phyloP scores from a whole-genome alignment of 2,113 vertebrate genomes.

The Oryzias melastigma region DNA sequence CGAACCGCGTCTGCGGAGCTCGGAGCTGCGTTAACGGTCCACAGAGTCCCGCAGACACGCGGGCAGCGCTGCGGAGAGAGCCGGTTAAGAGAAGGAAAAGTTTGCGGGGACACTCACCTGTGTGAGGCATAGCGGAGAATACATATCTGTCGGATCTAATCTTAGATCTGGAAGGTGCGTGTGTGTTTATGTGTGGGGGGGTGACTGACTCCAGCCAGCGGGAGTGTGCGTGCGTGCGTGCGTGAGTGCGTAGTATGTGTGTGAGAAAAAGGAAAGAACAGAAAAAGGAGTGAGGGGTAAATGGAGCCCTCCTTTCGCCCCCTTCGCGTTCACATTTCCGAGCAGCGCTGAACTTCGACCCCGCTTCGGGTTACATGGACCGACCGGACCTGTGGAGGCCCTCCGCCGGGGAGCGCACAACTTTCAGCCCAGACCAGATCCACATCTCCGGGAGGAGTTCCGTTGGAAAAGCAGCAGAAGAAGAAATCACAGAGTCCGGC shows the following conservation, averaged over 20 bases:
- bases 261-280: slow-evolving; percentile 53
- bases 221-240: slow-evolving; percentile 41
- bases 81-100: slow-evolving; percentile 18
- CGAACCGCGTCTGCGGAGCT: too few species aligned
- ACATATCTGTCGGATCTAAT: slow-evolving; percentile 86
- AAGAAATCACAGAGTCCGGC: not conserved
- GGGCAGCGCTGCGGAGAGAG: slow-evolving; percentile 5
- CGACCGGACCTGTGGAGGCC: slow-evolving; percentile 84
- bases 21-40: too few species aligned
- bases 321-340: slow-evolving; percentile 96
- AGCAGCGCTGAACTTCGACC: slow-evolving; percentile 93
- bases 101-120: slow-evolving; percentile 83
- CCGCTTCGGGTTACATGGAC: slow-evolving; percentile 87
- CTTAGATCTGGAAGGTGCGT: slow-evolving; percentile 77
- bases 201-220: slow-evolving; percentile 55
- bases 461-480: slow-evolving; percentile 16
- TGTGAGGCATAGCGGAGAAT: slow-evolving; percentile 96
- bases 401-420: slow-evolving; percentile 57
- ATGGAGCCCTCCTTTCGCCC: slow-evolving; percentile 78
- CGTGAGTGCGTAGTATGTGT: slow-evolving; percentile 38
- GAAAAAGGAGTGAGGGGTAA: slow-evolving; percentile 57
- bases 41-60: not conserved
- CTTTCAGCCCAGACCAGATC: slow-evolving; percentile 61
- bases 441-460: slow-evolving; percentile 63
- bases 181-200: slow-evolving; percentile 54